These are phyloP conservation scores for Oryctolagus cuniculus DNA, from an alignment of 2,113 vertebrate species.

Conservation along the genomic window mOryCun1.1 NC_091448.1:36359001-36359500, in stretches of 20 bases:
- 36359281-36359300: background rate
- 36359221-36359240: conserved; percentile 13
- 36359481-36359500: conserved; percentile 84
- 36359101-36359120: background rate
- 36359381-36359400: conserved; percentile 87
- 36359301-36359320: background rate
- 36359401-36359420: conserved; percentile 90
- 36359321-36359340: conserved; percentile 64
- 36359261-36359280: background rate
- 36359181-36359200: conserved; percentile 51
- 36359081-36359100: conserved; percentile 20
- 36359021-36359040: background rate
- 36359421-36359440: conserved; percentile 95
- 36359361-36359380: conserved; percentile 89
- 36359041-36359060: background rate
- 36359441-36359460: conserved; percentile 91
- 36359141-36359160: background rate
- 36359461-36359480: conserved; percentile 89
- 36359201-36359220: conserved; percentile 50
- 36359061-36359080: conserved; percentile 22
- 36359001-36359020: background rate
- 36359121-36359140: conserved; percentile 19
- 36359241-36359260: background rate
- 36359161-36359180: background rate
- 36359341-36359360: conserved; percentile 82